phyloP scores from a whole-genome alignment of 2,888 invertebrate species.

The Callosobruchus maculatus region DNA sequence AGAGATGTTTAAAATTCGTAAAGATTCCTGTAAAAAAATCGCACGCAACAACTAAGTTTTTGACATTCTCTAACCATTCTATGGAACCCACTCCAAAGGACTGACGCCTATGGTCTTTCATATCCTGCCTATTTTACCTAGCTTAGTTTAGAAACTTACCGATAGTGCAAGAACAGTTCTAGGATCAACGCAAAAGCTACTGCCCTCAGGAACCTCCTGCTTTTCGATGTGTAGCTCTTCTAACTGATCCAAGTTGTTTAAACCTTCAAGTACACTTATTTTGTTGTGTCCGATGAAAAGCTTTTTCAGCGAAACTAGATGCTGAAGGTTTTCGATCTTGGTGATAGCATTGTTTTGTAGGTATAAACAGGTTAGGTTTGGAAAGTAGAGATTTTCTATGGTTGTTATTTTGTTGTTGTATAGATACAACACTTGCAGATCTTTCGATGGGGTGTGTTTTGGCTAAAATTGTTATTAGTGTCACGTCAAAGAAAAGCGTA shows the following conservation, averaged over 20 bases:
- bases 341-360: constrained; percentile 78
- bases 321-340: constrained; percentile 68
- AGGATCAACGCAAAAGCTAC: constrained; percentile 65
- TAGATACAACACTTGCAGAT: constrained; percentile 60
- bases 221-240: constrained; percentile 68
- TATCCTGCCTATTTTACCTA: too few relatives aligned
- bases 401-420: constrained; percentile 61
- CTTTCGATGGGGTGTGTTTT: constrained; percentile 29
- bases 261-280: constrained; percentile 66
- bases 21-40: constrained; percentile 50
- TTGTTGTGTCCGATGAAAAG: constrained; percentile 70
- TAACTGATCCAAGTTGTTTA: constrained; percentile 58
- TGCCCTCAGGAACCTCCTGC: constrained; percentile 56
- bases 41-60: too few relatives aligned
- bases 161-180: constrained; percentile 57
- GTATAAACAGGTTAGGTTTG: constrained; percentile 62
- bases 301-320: constrained; percentile 66
- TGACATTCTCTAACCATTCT: too few relatives aligned
- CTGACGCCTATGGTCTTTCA: too few relatives aligned
- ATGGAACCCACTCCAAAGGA: too few relatives aligned
- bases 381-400: constrained; percentile 56
- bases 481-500: too few relatives aligned
- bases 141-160: constrained; percentile 44
- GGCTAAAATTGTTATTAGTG: too few relatives aligned
- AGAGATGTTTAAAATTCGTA: constrained; percentile 61